Percentiles rank a stretch among this genome's conserved stretches.
phyloP scores from a whole-genome alignment of 2,888 invertebrate species.

The Deilephila elpenor region DNA sequence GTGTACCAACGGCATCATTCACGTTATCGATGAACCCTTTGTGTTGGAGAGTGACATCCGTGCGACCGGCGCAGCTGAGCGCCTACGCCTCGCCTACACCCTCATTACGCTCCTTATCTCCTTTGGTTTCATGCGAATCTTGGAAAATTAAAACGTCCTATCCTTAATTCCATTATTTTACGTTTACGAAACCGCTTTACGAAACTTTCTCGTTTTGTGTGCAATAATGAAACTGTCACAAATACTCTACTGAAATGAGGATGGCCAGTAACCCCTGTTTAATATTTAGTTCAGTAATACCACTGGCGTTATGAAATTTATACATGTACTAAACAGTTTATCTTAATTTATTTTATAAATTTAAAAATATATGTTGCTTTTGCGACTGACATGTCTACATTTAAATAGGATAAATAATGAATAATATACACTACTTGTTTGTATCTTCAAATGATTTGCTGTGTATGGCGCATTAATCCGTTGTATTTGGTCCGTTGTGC shows the following conservation, averaged over 20 bases:
- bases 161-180: constrained; percentile 48
- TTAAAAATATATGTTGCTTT: constrained; percentile 13
- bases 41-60: constrained; percentile 92
- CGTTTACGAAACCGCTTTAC: constrained; percentile 1
- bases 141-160: constrained; percentile 61
- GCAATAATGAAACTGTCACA: constrained; percentile 8
- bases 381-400: constrained; percentile 23
- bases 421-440: neutral
- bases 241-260: neutral
- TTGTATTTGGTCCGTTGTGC: constrained; percentile 62
- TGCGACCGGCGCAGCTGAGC: constrained; percentile 84
- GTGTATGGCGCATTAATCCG: constrained; percentile 33
- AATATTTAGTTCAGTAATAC: neutral
- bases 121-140: constrained; percentile 61
- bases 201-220: constrained; percentile 4
- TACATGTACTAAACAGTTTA: neutral
- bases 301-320: neutral
- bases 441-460: constrained; percentile 4
- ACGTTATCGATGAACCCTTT: constrained; percentile 95
- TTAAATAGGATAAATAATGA: constrained; percentile 17
- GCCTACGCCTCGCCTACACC: constrained; percentile 53
- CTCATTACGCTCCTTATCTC: constrained; percentile 58
- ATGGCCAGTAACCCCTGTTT: neutral
- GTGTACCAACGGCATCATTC: constrained; percentile 98
- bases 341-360: constrained; percentile 2